Base-by-base conservation (phyloP, 2,113 vertebrate species). In the Peromyscus maniculatus region DNA sequence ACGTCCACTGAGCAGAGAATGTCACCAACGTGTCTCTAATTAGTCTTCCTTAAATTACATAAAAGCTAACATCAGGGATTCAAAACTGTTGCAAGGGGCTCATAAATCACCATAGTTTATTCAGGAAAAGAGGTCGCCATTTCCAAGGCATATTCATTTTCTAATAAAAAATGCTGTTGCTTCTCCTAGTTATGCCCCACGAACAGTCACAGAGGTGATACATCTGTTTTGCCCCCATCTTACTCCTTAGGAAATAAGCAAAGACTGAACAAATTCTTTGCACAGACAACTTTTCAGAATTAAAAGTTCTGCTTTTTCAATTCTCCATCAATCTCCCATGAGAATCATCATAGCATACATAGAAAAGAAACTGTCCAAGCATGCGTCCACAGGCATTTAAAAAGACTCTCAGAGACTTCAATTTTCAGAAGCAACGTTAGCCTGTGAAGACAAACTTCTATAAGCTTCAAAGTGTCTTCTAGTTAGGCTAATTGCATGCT, bases 41-140 rank as follows among this genome's bases (percentile, higher is more conserved):
- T 95, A 83, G 87, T 96, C 95, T 88, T 96, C 72, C 89, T 93
- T 95, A 93, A 95, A 15, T 96, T 96, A 93, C 91, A 84, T 79
- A 79, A 97, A 80, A 59, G n/a, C 39, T 93, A 84, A 94, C 46
- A 55, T 89, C 55, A 46, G 89, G 57, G 36, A 96, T 91, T 93
- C 52, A 89, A 97, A 97, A 79, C 77, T 84, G 66, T 66, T 96
- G 78, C 69, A 77, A 82, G 69, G 57, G 62, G 93, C 55, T 87
- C 72, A 24, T 93, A 94, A 95, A 64, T 96, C 88, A 97, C 89
- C 77, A 89, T 87, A 96, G 72, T n/a, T 95, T 92, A 95, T 87
- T 87, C 92, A 96, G 39, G 67, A 31, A 91, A 95, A 87, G 87
- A 69, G 43, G 80, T 36, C 72, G 39, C 52, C 66, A 86, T 95